Base-by-base conservation (phyloP, 1,140 invertebrate genomes). In the Gonatopus flavifemur region DNA sequence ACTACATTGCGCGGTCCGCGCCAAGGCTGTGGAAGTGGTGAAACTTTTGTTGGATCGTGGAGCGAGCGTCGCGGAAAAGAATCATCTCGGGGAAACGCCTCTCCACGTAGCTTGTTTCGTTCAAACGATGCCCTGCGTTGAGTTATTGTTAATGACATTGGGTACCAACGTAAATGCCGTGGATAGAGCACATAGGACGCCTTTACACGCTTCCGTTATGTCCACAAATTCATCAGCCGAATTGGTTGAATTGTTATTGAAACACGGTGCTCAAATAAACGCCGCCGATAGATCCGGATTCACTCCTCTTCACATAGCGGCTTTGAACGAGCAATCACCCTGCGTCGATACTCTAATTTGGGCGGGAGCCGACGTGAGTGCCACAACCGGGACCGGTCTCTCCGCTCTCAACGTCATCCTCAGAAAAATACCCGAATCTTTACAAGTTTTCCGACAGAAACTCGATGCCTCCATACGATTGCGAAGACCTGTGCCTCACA, bases 271-370 rank as follows among this genome's bases (percentile, higher is more conserved):
- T 0, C 55, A 74, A 36, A 74, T 81, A 3, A 84, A 84, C 50
- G 78, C 80, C 9, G 80, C 81, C 31, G 86, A 89, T 57, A 80
- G 82, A 42, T 83, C 84, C 30, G 86, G 86, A 2, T 86, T 86
- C 52, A 86, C 86, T 1, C 83, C 87, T 0, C 67, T 88, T 12
- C 87, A 88, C 66, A 76, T 88, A 12, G 85, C 85, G 15, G 84
- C 86, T 8, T 69, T 85, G 28, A 84, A 85, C 56, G 81, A 84
- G 44, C 71, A 83, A 20, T 83, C 83, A 0, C 79, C 79, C 21
- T 84, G 82, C 47, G 84, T 85, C 2, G 80, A 85, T 54, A 76
- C 82, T 0, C 69, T 88, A 4, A 80, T 88, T 10, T 81, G 82
- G 66, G 75, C 85, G 44, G 84, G 85, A 20, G 84, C 86, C 2